phyloP scores from a whole-genome alignment of 2,797 vertebrate species.

The Setipinna tenuifilis region DNA sequence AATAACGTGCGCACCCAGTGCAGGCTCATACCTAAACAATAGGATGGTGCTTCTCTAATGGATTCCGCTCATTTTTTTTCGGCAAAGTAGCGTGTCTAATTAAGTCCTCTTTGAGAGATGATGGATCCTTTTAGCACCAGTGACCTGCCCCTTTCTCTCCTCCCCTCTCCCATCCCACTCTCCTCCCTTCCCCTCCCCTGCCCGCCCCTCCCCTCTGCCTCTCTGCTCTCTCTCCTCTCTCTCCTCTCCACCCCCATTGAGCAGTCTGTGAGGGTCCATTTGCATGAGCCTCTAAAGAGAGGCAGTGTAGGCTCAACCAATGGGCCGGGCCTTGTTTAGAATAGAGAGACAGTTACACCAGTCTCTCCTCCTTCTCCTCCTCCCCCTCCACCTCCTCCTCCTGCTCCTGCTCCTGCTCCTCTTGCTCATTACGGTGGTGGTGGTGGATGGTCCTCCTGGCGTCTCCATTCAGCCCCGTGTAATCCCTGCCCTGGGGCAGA shows the following conservation, averaged over 20 bases:
- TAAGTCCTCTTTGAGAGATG: conserved; percentile 60
- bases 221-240: conserved; percentile 38
- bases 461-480: conserved; percentile 69
- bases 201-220: conserved; percentile 43
- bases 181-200: conserved; percentile 25
- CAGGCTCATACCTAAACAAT: background rate
- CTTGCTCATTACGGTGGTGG: background rate
- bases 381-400: conserved; percentile 56
- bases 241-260: background rate
- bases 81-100: conserved; percentile 52
- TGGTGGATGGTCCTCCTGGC: conserved; percentile 46
- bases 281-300: conserved; percentile 56
- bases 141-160: conserved; percentile 29
- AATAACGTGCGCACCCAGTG: background rate
- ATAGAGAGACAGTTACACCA: conserved; percentile 55
- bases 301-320: conserved; percentile 64
- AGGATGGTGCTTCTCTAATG: background rate
- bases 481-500: conserved; percentile 75
- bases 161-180: conserved; percentile 25
- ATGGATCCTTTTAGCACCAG: conserved; percentile 51
- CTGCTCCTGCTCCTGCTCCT: conserved; percentile 27
- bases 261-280: background rate
- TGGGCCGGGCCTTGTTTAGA: conserved; percentile 62
- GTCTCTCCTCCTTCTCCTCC: conserved; percentile 57
- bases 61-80: conserved; percentile 62